Conservation (phyloP, 2,888 invertebrate genomes). For the Aquatica leii region DNA sequence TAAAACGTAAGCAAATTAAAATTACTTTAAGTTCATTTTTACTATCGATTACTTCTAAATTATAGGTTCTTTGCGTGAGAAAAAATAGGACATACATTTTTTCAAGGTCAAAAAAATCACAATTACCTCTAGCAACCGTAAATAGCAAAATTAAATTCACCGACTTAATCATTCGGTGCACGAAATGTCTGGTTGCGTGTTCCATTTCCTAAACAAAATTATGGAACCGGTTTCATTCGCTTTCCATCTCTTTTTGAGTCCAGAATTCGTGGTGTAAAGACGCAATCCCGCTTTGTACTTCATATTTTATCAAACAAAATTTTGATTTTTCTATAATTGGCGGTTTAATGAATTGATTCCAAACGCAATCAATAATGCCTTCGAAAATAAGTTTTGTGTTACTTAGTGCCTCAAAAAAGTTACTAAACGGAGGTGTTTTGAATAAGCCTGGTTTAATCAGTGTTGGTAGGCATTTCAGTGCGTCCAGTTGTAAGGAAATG, state of each 20-base stretch:
- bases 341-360: not conserved
- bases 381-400: constrained; percentile 20
- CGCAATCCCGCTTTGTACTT: constrained; percentile 7
- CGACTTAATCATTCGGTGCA: too few relatives aligned
- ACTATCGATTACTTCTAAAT: too few relatives aligned
- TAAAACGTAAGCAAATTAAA: too few relatives aligned
- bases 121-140: too few relatives aligned
- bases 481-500: constrained; percentile 61
- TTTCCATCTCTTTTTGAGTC: constrained; percentile 11
- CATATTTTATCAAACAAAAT: not conserved
- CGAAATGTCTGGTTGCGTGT: too few relatives aligned
- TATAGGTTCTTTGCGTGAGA: too few relatives aligned
- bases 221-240: constrained; percentile 12
- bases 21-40: too few relatives aligned
- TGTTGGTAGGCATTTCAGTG: constrained; percentile 49
- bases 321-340: not conserved
- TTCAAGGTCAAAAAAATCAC: too few relatives aligned
- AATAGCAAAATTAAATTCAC: too few relatives aligned
- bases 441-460: constrained; percentile 4
- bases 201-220: constrained; percentile 3
- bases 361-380: constrained; percentile 20
- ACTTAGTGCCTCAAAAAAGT: constrained; percentile 17
- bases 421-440: constrained; percentile 10
- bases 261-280: constrained; percentile 11
- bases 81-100: too few relatives aligned